Evolutionary conservation across 2,113 vertebrate genomes (phyloP), one percentile per base, ranked within the genome.

Genomic region (Phylloscopus trochiloides): DNA sequence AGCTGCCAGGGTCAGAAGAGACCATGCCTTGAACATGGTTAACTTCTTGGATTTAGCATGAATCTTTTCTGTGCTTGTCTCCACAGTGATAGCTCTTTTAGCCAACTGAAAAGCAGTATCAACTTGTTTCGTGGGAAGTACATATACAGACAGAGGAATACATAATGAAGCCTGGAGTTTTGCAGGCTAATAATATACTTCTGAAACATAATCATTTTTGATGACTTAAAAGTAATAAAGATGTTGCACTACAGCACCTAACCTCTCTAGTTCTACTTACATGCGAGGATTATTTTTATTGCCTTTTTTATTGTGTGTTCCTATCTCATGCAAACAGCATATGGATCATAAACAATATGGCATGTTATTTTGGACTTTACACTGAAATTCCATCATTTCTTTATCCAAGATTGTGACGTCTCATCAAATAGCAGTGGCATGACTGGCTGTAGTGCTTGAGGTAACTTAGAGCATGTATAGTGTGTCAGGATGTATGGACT

Each of bases 401-500:
- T 26, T 62, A 80, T 81, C 61, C 88, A 67, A 63, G 76, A 38
- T 51, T 65, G 36, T 75, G 55, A 68, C 0, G 0, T 51, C 62
- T 86, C 73, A 81, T 86, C 76, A 92, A 92, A 83, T 66, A 88
- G 66, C 54, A 66, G 29, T 78, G 80, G 54, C 70, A 63, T 79
- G 42, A 82, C 72, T 88, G 50, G 54, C 68, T 88, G 4, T 63
- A 74, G 25, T 54, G 24, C 42, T 96, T 85, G 70, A 3, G 17
- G 58, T 63, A 75, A 32, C 57, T 57, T 54, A 50, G 58, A 71
- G 72, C 58, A 66, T 79, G 26, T 75, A 94, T 95, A 93, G 74
- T 71, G 22, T 88, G 58, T 52, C 92, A 95, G 94, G 85, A 95
- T 95, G 72, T 83, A 68, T 76, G 73, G 86, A 65, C 71, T 36